Evolutionary conservation across 2,797 vertebrate species (phyloP).

Genomic region (Dallia pectoralis): DNA sequence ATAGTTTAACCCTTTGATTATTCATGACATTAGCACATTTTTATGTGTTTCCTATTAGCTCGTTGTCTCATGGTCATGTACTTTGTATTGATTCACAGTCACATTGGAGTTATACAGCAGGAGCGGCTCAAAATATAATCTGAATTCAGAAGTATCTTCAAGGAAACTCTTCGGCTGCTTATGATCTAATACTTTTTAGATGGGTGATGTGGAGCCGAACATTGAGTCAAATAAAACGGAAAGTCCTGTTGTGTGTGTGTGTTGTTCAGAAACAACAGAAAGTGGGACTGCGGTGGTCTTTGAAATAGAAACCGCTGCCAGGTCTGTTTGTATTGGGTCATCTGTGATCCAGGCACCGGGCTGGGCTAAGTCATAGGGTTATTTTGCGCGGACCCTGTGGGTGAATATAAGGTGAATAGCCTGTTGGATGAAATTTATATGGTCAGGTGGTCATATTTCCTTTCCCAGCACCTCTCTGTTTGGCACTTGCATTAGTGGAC

Average conservation of each 20-base stretch:
- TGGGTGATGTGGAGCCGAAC: conserved; percentile 34
- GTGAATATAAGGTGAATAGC: too few relatives aligned
- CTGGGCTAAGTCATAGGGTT: too few relatives aligned
- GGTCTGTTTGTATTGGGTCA: too few relatives aligned
- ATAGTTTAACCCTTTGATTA: neutral
- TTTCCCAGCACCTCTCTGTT: too few relatives aligned
- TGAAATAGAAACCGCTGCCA: too few relatives aligned
- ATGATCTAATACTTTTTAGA: conserved; percentile 43
- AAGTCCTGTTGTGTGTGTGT: neutral
- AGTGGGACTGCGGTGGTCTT: conserved; percentile 32
- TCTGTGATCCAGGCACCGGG: too few relatives aligned
- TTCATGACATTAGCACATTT: neutral
- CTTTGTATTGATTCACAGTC: conserved; percentile 3
- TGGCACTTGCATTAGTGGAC: too few relatives aligned
- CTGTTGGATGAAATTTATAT: too few relatives aligned
- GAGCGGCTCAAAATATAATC: neutral
- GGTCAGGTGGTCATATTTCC: too few relatives aligned
- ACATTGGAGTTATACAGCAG: neutral
- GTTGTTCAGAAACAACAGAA: conserved; percentile 40
- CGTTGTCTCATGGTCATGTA: neutral
- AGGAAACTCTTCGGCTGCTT: conserved; percentile 13
- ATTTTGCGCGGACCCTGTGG: too few relatives aligned
- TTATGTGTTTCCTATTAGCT: neutral
- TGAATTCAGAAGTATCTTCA: neutral
- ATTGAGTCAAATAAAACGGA: conserved; percentile 42